phyloP scores from a whole-genome alignment of 2,888 invertebrate genomes.

The Diogma glabrata region DNA sequence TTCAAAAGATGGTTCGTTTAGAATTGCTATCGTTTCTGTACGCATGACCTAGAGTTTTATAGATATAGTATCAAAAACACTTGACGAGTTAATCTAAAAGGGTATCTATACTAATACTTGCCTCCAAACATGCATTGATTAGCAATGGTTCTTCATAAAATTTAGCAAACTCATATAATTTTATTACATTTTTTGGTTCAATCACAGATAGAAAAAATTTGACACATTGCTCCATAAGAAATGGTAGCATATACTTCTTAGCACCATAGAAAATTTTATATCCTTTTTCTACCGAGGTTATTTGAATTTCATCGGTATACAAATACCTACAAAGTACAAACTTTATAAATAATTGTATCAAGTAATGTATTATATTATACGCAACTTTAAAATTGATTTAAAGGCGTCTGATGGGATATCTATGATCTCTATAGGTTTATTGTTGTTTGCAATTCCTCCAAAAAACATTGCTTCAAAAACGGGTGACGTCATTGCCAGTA shows the following conservation, averaged over 20 bases:
- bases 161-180: slow-evolving; percentile 77
- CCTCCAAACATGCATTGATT: slow-evolving; percentile 71
- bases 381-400: slow-evolving; percentile 63
- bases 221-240: slow-evolving; percentile 71
- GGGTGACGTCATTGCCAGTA: slow-evolving; percentile 77
- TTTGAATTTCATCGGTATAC: slow-evolving; percentile 68
- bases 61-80: no score
- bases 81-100: slow-evolving; percentile 2
- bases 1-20: slow-evolving; percentile 63
- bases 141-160: slow-evolving; percentile 71
- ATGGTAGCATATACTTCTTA: slow-evolving; percentile 78
- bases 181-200: slow-evolving; percentile 63
- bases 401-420: slow-evolving; percentile 82
- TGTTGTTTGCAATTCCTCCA: slow-evolving; percentile 70
- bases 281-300: slow-evolving; percentile 73
- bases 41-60: slow-evolving; percentile 55
- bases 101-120: no score
- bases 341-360: not conserved
- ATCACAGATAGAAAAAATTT: slow-evolving; percentile 63
- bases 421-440: slow-evolving; percentile 63
- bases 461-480: slow-evolving; percentile 84
- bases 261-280: slow-evolving; percentile 80
- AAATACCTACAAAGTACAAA: slow-evolving; percentile 56
- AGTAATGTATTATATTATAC: slow-evolving; percentile 16
- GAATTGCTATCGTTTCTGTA: slow-evolving; percentile 60